phyloP scores from a whole-genome alignment of 2,113 vertebrate species.

The Callipepla squamata region DNA sequence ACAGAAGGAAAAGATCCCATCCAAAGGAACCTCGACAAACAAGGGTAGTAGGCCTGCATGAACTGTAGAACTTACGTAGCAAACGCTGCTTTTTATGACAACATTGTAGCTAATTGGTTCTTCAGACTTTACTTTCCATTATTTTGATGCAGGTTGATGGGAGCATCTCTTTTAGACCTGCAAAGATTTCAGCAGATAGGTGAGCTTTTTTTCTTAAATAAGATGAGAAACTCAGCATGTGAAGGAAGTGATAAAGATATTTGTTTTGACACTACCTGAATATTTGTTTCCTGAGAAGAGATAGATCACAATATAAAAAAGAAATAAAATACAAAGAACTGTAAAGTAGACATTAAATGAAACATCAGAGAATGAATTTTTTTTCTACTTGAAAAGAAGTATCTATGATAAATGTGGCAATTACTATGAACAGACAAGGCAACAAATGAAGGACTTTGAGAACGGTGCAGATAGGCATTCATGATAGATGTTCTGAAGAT shows the following conservation, averaged over 20 bases:
- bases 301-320: neutral
- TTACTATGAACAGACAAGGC: slow-evolving; percentile 68
- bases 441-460: slow-evolving; percentile 71
- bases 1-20: neutral
- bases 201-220: neutral
- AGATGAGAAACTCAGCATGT: neutral
- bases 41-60: neutral
- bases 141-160: neutral
- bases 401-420: slow-evolving; percentile 73
- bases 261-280: neutral
- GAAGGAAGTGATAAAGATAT: neutral
- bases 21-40: neutral
- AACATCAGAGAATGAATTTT: slow-evolving; percentile 53
- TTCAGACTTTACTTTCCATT: neutral
- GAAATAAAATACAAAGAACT: slow-evolving; percentile 42
- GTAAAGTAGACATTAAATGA: slow-evolving; percentile 53
- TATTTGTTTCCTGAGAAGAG: neutral
- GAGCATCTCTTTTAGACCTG: neutral
- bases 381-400: slow-evolving; percentile 65
- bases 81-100: neutral
- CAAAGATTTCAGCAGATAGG: neutral
- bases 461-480: slow-evolving; percentile 61
- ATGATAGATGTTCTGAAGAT: slow-evolving; percentile 73
- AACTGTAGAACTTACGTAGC: neutral
- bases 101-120: neutral